A percentile compares a stretch with the other conserved stretches of the same genome.
phyloP scores from a whole-genome alignment of 1,140 invertebrate genomes.

The Drosophila orena region DNA sequence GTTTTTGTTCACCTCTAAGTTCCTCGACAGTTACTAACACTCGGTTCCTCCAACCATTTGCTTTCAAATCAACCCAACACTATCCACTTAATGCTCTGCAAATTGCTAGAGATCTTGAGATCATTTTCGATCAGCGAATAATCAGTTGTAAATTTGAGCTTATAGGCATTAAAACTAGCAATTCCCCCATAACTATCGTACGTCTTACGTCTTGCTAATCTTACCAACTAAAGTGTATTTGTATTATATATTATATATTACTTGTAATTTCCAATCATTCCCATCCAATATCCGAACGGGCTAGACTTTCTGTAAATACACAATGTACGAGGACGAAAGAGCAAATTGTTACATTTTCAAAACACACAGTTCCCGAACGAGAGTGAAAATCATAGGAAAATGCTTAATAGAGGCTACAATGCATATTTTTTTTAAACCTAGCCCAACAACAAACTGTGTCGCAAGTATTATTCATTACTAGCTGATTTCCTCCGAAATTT shows the following conservation, averaged over 20 bases:
- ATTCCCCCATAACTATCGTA: constrained; percentile 42
- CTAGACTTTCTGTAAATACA: constrained; percentile 43
- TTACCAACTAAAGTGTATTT: constrained; percentile 41
- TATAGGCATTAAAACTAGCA: constrained; percentile 69
- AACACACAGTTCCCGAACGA: constrained; percentile 12
- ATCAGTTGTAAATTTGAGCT: constrained; percentile 84
- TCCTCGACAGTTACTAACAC: constrained; percentile 46
- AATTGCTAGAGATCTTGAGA: constrained; percentile 7
- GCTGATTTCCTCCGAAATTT: constrained; percentile 17
- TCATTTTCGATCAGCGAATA: constrained; percentile 55
- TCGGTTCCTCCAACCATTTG: constrained; percentile 15
- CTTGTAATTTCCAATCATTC: constrained; percentile 44
- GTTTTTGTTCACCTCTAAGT: constrained; percentile 36
- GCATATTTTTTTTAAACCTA: constrained; percentile 20
- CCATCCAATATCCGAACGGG: constrained; percentile 22
- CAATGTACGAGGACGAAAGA: constrained; percentile 6
- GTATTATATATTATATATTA: constrained; percentile 51
- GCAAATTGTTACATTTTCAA: constrained; percentile 28
- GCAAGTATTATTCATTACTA: constrained; percentile 30
- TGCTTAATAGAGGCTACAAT: constrained; percentile 32
- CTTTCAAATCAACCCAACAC: constrained; percentile 16
- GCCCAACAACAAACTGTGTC: constrained; percentile 5
- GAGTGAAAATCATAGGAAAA: constrained; percentile 24
- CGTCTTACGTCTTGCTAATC: constrained; percentile 50
- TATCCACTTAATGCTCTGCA: constrained; percentile 4